Conservation (phyloP, 1,140 invertebrate genomes). For the Zeugodacus cucurbitae region DNA sequence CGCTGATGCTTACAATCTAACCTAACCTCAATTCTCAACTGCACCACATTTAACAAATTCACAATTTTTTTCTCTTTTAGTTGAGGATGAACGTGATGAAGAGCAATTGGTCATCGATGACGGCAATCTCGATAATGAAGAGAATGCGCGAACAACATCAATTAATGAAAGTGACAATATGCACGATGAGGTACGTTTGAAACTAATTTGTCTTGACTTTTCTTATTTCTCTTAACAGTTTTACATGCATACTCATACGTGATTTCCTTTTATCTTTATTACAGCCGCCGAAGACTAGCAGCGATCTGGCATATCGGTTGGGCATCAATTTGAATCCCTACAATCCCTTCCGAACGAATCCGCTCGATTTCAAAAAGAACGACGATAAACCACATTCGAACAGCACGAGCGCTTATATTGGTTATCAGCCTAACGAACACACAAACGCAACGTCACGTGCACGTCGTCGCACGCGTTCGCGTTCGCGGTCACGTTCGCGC, state of each 20-base stretch:
- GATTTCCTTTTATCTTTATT: neutral
- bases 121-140: slow-evolving; percentile 42
- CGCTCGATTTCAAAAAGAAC: neutral
- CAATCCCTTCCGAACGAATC: neutral
- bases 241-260: neutral
- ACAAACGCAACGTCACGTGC: slow-evolving; percentile 4
- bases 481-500: neutral
- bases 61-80: slow-evolving; percentile 44
- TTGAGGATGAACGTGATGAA: slow-evolving; percentile 61
- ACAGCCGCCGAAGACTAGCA: neutral
- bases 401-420: neutral
- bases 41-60: no score
- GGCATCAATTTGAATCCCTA: neutral
- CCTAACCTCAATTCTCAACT: neutral
- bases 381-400: neutral
- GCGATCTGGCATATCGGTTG: neutral
- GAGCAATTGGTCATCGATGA: slow-evolving; percentile 61
- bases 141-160: neutral
- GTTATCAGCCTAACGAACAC: neutral
- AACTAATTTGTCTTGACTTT: neutral
- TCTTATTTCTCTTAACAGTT: neutral
- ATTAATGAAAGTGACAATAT: neutral
- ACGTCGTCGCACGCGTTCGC: neutral
- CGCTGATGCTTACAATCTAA: no score
- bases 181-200: slow-evolving; percentile 12